A percentile compares a stretch with the other conserved stretches of the same genome.
These are phyloP conservation scores for Barypeithes pellucidus DNA, from an alignment of 2,888 invertebrate genomes.

Conservation along the genomic window DNA sequence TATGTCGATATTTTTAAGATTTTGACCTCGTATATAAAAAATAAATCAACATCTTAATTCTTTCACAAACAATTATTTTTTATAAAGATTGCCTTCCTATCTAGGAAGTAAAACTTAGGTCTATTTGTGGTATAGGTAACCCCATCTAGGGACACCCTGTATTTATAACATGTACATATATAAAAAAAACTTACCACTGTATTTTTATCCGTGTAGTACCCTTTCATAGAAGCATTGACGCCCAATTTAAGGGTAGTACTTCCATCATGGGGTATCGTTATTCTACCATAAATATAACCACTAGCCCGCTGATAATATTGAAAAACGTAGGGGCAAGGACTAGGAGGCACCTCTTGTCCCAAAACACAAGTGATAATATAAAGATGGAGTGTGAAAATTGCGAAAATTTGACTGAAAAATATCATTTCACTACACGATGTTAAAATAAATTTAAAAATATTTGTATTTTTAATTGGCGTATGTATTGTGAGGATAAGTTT, in stretches of 20 bases:
- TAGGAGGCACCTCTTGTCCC: slow-evolving; percentile 56
- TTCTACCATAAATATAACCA: slow-evolving; percentile 56
- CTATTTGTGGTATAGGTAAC: no score
- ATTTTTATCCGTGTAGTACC: slow-evolving; percentile 49
- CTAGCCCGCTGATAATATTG: slow-evolving; percentile 56
- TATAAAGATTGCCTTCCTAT: no score
- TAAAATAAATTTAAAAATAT: slow-evolving; percentile 2
- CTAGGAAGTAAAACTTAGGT: no score
- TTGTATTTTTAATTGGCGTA: not conserved
- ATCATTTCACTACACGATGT: not conserved
- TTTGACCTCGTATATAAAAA: no score
- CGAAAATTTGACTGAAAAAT: not conserved
- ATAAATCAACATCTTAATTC: no score
- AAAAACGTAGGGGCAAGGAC: slow-evolving; percentile 63
- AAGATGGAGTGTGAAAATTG: no score
- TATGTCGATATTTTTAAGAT: no score
- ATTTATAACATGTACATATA: no score
- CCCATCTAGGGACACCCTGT: no score
- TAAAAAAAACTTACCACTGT: slow-evolving; percentile 55
- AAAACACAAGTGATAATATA: no score
- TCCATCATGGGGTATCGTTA: slow-evolving; percentile 57
- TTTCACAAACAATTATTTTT: no score
- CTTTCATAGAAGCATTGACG: slow-evolving; percentile 58
- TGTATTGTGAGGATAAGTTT: slow-evolving; percentile 9
- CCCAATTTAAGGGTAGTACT: slow-evolving; percentile 51